Evolutionary conservation across 2,797 vertebrate genomes (phyloP), one percentile per base, ranked within the genome.

Genomic region (Taenioides sp.): DNA sequence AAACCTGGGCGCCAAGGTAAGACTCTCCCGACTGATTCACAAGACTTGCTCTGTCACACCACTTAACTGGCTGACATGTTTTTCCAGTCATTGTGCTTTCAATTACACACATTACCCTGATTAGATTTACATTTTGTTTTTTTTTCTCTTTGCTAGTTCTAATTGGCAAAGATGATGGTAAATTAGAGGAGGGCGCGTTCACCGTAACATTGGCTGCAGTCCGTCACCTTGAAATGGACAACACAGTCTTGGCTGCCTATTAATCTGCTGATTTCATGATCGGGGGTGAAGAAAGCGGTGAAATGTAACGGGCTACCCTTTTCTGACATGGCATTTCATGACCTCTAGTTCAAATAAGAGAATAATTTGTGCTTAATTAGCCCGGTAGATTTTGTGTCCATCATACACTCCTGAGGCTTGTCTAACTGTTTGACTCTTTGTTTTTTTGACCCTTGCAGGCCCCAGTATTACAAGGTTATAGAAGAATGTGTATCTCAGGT

Each of bases 381-480:
- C 79, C 83, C 73, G 76, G 84, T 83, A 78, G 59, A 78, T 77
- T 88, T 86, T 83, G 78, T 88, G 87, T 88, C 89, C 83, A 72
- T 91, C 86, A 85, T 80, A 78, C 84, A 73, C 79, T 70, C 63
- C 61, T 60, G 27, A 65, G 69, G 69, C 85, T 78, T 74, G 78
- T 86, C 81, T 92, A 88, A 92, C 89, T 87, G 83, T 80, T 80
- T 67, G 70, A 57, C 80, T 84, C 84, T 77, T 66, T 16, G 12
- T 80, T 80, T 72, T 76, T 64, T 65, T 83, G 71, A 87, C 74
- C 86, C 77, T 49, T 40, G 11, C 79, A 99, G 98, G 90, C 96
- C 97, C 65, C 98, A 99, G 78, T 99, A 99, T 90, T 99, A 97
- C 94, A 99, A 97, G 93, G 95, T 99, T 85, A 95, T 99, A 73